Conservation (phyloP, 2,888 invertebrate species). For the Cryptophagus acutangulus region DNA sequence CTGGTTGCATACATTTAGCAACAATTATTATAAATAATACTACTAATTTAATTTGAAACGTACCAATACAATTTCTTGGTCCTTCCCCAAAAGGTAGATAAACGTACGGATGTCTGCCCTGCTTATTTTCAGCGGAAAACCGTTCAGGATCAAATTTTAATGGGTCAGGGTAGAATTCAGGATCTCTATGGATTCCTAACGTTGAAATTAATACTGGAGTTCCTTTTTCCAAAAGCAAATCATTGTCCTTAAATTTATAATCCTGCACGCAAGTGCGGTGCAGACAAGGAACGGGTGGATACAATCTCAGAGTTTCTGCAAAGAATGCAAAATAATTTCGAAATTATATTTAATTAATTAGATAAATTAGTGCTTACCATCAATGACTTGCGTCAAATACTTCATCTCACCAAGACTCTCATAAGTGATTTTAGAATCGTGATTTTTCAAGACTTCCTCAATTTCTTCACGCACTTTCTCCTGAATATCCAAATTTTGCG, state of each 20-base stretch:
- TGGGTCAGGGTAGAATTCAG: slow-evolving; percentile 29
- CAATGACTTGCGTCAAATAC: slow-evolving; percentile 24
- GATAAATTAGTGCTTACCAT: slow-evolving; percentile 16
- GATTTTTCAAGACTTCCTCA: slow-evolving; percentile 17
- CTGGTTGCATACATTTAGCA: too few relatives aligned
- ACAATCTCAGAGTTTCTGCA: slow-evolving; percentile 28
- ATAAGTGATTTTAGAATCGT: slow-evolving; percentile 24
- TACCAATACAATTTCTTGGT: slow-evolving; percentile 33
- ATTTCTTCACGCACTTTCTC: slow-evolving; percentile 23
- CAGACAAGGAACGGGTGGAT: slow-evolving; percentile 24
- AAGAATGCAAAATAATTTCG: background rate
- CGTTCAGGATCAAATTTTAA: slow-evolving; percentile 31
- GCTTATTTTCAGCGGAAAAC: slow-evolving; percentile 26
- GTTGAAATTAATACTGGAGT: slow-evolving; percentile 24
- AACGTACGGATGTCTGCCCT: slow-evolving; percentile 16
- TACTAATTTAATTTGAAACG: too few relatives aligned
- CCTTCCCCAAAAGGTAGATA: slow-evolving; percentile 33
- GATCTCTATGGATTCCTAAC: slow-evolving; percentile 26
- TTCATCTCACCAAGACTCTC: slow-evolving; percentile 25
- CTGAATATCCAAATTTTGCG: slow-evolving; percentile 21
- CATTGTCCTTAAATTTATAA: slow-evolving; percentile 26
- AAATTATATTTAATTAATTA: background rate
- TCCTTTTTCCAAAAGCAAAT: slow-evolving; percentile 28
- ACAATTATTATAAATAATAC: too few relatives aligned
- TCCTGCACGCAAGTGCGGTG: slow-evolving; percentile 28